Base-by-base conservation (phyloP, 2,113 vertebrate species). In the Progne subis region DNA sequence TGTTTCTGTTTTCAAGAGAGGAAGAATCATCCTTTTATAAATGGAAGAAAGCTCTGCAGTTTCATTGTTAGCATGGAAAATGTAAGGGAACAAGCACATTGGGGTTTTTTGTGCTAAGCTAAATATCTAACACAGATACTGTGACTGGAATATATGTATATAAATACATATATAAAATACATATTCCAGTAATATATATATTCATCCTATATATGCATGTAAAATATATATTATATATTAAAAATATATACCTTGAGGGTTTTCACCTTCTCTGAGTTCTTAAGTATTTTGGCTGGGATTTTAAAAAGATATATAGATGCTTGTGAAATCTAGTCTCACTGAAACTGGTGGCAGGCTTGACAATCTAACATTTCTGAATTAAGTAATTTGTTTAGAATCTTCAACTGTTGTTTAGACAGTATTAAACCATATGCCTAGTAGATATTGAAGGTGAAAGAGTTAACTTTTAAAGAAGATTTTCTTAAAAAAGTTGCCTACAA, bases 1-100 rank as follows among this genome's bases (percentile, higher is more conserved):
- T 98, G 96, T 97, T 98, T 95, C 90, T 77, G 71, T 95, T 97
- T 97, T 92, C 55, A 65, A 59, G 80, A 82, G 89, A 86, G 65
- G n/a, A 89, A 85, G 65, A 25, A 37, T 88, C 82, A 89, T 94
- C 77, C 74, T 76, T 49, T 63, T 94, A 88, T 95, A 63, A 72
- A 91, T 49, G 81, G 76, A 80, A 77, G 49, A 82, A 68, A 71
- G 50, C 46, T 83, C 63, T 84, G 31, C 69, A 74, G 56, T 82
- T 91, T 53, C 50, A 6, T 41, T 91, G 53, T 72, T 63, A 77
- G 41, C 25, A 46, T 2, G 32, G 63, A 72, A 85, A 82, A 89
- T n/a, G 4, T 29, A 32, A 41, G 32, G 28, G 56, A 70, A 44
- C 18, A 55, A 64, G 7, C 37, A 34, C 12, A 9, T 7, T 16